Base-by-base conservation (phyloP, 2,797 vertebrate genomes). In the Enteromius unitaeniatus region DNA sequence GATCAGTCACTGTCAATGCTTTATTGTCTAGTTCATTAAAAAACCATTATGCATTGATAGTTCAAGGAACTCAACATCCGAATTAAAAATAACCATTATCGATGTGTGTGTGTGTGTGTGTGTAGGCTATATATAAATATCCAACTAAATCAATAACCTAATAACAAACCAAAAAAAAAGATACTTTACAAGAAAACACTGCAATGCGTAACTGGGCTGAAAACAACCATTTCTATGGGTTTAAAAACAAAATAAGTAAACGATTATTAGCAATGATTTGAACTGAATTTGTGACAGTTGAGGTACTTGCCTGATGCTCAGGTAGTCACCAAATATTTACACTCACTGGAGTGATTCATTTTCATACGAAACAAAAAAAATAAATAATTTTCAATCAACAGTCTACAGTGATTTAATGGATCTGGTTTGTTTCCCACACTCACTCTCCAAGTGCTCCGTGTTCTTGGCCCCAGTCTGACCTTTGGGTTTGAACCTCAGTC, bases 391-490 rank as follows among this genome's bases (percentile, higher is more conserved):
- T 62, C 28, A 17, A 51, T 60, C 34, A 64, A 51, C 4, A 78
- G 23, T 72, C 45, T 78, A 3, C 47, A 49, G 14, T 73, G 47
- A 31, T 58, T 67, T 47, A 40, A 53, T 83, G 49, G 37, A 34
- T 53, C 23, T 70, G 64, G 67, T 69, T 53, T 58, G 60, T 53
- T 49, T 82, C 70, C 23, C 72, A 82, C 60, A 82, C 72, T 21
- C 23, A 28, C 60, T 81, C 23, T 69, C 11, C 69, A 69, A 34
- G 37, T 47, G 53, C 17, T 19, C 9, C 34, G 42, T 73, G 40
- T 17, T 60, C 40, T 45, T 86, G 82, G 31, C 76, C 79, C 65
- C 42, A 10, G 26, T 40, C 53, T 87, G 72, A 88, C 88, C 88
- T 86, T 65, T 60, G 62, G 79, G 76, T 87, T 82, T 77, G 53